phyloP scores from a whole-genome alignment of 2,797 vertebrate species.

The Petrocephalus schoutedeni region DNA sequence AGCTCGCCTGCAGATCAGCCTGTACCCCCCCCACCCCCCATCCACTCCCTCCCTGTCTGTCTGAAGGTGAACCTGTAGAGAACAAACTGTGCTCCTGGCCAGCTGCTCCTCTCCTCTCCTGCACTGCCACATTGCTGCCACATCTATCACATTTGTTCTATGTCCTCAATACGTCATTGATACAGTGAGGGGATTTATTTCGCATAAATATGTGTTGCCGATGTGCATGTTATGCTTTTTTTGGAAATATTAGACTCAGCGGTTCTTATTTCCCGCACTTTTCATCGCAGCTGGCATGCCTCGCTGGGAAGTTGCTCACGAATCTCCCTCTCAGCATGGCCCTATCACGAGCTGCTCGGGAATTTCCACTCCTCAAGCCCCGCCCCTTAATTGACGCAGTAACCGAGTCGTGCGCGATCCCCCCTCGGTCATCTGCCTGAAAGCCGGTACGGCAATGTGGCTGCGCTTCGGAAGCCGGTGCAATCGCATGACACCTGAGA shows the following conservation, averaged over 20 bases:
- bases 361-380: constrained; percentile 64
- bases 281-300: neutral
- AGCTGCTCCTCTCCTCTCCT: neutral
- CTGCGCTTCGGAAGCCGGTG: neutral
- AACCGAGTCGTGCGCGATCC: constrained; percentile 48
- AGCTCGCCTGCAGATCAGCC: neutral
- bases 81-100: neutral
- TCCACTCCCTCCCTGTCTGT: neutral
- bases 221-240: neutral
- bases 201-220: neutral
- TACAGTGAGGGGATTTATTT: neutral
- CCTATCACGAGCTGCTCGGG: constrained; percentile 61
- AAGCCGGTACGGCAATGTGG: constrained; percentile 34
- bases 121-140: neutral
- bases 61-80: constrained; percentile 13
- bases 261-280: constrained; percentile 1
- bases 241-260: neutral
- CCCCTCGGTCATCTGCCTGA: constrained; percentile 51
- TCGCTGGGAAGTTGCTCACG: constrained; percentile 13
- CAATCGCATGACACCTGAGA: neutral
- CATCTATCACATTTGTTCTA: neutral
- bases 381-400: constrained; percentile 65
- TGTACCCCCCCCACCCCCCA: neutral
- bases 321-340: neutral
- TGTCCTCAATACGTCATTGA: constrained; percentile 14